Percentiles rank a stretch among this genome's conserved stretches.
phyloP scores from a whole-genome alignment of 1,140 invertebrate genomes.

The Dufourea novaeangliae region DNA sequence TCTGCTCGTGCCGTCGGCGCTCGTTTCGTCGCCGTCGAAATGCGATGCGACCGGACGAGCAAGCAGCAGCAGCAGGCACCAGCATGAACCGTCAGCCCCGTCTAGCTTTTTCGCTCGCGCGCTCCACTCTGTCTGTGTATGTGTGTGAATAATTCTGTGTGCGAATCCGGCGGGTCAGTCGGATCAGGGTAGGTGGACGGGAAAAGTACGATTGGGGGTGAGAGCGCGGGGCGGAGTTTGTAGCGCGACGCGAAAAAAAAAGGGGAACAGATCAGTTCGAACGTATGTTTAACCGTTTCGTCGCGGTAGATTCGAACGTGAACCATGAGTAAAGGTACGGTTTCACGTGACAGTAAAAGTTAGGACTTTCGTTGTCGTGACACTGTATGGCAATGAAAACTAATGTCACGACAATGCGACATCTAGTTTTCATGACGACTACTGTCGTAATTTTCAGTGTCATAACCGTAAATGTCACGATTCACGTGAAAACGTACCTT shows the following conservation, averaged over 20 bases:
- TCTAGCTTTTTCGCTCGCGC: conserved; percentile 35
- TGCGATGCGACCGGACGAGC: conserved; percentile 48
- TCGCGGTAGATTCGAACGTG: too few relatives aligned
- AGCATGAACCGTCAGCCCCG: conserved; percentile 8
- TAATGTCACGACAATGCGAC: too few relatives aligned
- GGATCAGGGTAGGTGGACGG: neutral
- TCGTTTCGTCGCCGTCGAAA: conserved; percentile 61
- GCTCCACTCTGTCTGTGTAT: neutral
- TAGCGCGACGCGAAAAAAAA: conserved; percentile 35
- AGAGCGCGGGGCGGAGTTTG: neutral
- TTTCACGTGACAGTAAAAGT: too few relatives aligned
- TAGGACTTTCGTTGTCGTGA: too few relatives aligned
- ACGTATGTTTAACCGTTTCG: too few relatives aligned
- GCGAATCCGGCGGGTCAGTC: conserved; percentile 27
- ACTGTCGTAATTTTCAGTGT: too few relatives aligned
- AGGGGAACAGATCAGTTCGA: conserved; percentile 15
- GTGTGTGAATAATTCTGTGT: neutral
- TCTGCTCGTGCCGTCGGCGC: conserved; percentile 59
- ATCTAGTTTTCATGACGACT: too few relatives aligned
- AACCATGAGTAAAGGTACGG: too few relatives aligned
- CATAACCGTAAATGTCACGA: too few relatives aligned
- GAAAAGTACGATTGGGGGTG: neutral
- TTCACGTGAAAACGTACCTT: too few relatives aligned
- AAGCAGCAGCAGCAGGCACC: conserved; percentile 18
- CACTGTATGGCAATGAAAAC: too few relatives aligned